Evolutionary conservation across 1,140 invertebrate genomes (phyloP).

Genomic region (Drosophila rhopaloa): DNA sequence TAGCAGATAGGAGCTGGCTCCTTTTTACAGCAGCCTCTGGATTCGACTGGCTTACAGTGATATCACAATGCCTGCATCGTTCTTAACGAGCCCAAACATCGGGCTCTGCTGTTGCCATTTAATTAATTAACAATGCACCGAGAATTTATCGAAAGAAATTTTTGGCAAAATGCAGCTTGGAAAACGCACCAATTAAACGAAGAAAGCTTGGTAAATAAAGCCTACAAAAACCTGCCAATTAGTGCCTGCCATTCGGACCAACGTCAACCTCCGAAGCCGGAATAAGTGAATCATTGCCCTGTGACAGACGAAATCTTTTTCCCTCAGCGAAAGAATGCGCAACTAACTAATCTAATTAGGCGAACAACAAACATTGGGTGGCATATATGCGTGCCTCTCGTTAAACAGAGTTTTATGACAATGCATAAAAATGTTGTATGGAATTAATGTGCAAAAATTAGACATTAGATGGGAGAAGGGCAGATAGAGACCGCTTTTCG

Average conservation of each 20-base stretch:
- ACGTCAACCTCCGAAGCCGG: slow-evolving; percentile 14
- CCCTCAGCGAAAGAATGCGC: slow-evolving; percentile 44
- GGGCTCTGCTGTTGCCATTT: slow-evolving; percentile 47
- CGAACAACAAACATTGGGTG: slow-evolving; percentile 32
- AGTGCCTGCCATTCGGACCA: slow-evolving; percentile 14
- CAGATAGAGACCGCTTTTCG: slow-evolving; percentile 3
- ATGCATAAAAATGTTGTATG: slow-evolving; percentile 80
- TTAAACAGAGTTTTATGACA: slow-evolving; percentile 82
- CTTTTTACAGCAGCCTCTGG: slow-evolving; percentile 12
- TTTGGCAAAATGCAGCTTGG: slow-evolving; percentile 17
- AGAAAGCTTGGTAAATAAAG: slow-evolving; percentile 33
- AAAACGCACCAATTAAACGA: slow-evolving; percentile 41
- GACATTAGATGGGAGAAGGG: slow-evolving; percentile 50
- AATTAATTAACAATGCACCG: slow-evolving; percentile 44
- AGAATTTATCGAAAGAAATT: slow-evolving; percentile 25
- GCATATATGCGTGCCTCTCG: slow-evolving; percentile 41
- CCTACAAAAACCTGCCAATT: slow-evolving; percentile 29
- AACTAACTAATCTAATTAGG: slow-evolving; percentile 77
- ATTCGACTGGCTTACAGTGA: slow-evolving; percentile 4
- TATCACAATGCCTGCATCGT: slow-evolving; percentile 9
- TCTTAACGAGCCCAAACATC: slow-evolving; percentile 39
- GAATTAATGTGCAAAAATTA: slow-evolving; percentile 83
- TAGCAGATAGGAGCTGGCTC: neutral
- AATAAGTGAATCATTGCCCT: slow-evolving; percentile 11
- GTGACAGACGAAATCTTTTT: slow-evolving; percentile 36